Conservation (phyloP, 2,888 invertebrate species). For the Luffia ferchaultella region DNA sequence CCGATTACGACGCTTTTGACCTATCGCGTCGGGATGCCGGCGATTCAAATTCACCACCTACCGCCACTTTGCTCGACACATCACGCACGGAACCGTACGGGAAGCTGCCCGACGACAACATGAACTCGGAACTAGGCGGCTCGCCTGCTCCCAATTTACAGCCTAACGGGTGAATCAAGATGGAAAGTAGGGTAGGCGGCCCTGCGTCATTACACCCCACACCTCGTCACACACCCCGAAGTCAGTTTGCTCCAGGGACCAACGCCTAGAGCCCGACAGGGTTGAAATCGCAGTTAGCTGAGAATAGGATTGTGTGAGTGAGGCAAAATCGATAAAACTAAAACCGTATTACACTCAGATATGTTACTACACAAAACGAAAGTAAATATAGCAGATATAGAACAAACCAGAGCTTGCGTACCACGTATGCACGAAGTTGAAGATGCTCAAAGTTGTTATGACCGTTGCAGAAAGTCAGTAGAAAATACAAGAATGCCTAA, state of each 20-base stretch:
- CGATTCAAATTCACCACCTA: conserved; percentile 35
- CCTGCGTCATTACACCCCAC: background rate
- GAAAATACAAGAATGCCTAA: too few relatives aligned
- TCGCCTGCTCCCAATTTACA: conserved; percentile 46
- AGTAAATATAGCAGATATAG: too few relatives aligned
- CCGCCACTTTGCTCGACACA: conserved; percentile 24
- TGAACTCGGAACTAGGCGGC: conserved; percentile 49
- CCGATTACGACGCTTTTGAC: conserved; percentile 38
- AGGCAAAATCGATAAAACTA: too few relatives aligned
- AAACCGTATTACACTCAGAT: too few relatives aligned
- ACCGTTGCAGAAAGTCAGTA: too few relatives aligned
- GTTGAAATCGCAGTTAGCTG: background rate
- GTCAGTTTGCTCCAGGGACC: too few relatives aligned
- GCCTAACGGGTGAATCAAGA: conserved; percentile 47
- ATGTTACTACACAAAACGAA: too few relatives aligned
- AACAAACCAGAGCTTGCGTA: too few relatives aligned
- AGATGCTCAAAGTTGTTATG: too few relatives aligned
- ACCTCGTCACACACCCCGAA: background rate
- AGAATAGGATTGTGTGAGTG: background rate
- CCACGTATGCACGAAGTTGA: too few relatives aligned
- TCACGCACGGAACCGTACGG: conserved; percentile 35
- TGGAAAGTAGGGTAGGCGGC: background rate
- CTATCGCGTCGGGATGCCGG: conserved; percentile 36
- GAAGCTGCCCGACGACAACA: conserved; percentile 55
- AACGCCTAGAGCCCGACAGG: background rate